Conservation (phyloP, 2,797 vertebrate genomes). For the Falco naumanni region DNA sequence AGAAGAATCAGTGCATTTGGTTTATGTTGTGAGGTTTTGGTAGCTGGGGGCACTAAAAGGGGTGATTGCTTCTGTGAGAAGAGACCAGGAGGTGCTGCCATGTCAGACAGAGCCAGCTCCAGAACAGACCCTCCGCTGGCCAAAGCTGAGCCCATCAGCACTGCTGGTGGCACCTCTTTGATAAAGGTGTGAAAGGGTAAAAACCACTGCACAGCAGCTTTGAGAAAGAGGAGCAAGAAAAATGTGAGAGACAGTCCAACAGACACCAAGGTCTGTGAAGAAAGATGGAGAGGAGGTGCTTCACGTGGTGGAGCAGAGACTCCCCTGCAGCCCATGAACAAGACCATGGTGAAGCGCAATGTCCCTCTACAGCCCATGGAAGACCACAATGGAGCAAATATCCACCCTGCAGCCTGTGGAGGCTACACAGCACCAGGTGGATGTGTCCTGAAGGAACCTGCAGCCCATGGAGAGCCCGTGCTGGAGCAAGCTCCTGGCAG, state of each 20-base stretch:
- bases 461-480: rapidly evolving
- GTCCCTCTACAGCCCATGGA: too few species aligned
- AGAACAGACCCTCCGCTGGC: neutral
- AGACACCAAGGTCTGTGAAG: neutral
- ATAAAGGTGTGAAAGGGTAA: neutral
- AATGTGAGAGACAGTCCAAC: neutral
- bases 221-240: neutral
- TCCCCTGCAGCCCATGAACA: neutral
- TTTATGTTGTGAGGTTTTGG: neutral
- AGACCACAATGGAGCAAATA: too few species aligned
- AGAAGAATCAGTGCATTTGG: neutral
- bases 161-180: neutral
- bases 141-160: neutral
- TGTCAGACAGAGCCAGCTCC: neutral
- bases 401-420: neutral
- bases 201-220: neutral
- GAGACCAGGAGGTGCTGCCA: neutral
- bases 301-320: neutral
- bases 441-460: neutral
- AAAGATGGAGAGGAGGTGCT: neutral
- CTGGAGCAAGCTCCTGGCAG: neutral
- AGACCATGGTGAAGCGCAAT: neutral
- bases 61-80: neutral
- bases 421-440: too few species aligned
- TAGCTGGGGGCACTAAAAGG: neutral